Base-by-base conservation (phyloP, 2,113 vertebrate genomes). In the Oenanthe melanoleuca region DNA sequence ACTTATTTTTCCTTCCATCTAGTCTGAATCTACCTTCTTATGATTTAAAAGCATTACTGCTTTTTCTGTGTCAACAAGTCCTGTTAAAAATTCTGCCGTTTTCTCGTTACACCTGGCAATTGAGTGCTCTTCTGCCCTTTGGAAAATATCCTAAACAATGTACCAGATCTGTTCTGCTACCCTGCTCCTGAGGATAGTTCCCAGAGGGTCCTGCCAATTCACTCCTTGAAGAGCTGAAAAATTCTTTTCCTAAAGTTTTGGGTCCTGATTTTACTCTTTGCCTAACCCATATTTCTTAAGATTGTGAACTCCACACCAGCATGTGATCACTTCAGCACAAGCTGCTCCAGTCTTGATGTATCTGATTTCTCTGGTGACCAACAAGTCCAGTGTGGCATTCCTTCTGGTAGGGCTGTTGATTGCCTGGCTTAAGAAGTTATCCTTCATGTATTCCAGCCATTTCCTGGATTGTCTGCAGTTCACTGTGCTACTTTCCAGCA, bases 51-150 rank as follows among this genome's bases (percentile, higher is more conserved):
- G 5, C 2, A 37, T 50, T 66, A 26, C 12, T 6, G 8, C 12
- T 89, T 72, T 26, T 67, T 12, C 20, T n/a, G 3, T 55, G 1
- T 3, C 71, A 29, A 60, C 7, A 69, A 15, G 3, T 12, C 71
- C 18, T 33, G 8, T 6, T 69, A 53, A 86, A 47, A 69, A 2
- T 5, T 28, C 28, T 38, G 9, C 56, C 18, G 4, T 38, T 60
- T 89, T 47, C 42, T 59, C 28, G 34, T 16, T 61, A n/a, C 2
- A 56, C 6, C 9, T 52, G 38, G 8, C 18, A 8, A 50, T 8
- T 0, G 0, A 50, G 34, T 59, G 13, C 4, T 73, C 8, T 40
- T 70, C 31, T 6, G 11, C 15, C 50, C 21, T 44, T 7, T 38
- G n/a, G 55, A 59, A 86, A 53, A 19, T 6, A 26, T 31, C 14